phyloP scores from a whole-genome alignment of 2,797 vertebrate species.

The Urocyon cinereoargenteus region DNA sequence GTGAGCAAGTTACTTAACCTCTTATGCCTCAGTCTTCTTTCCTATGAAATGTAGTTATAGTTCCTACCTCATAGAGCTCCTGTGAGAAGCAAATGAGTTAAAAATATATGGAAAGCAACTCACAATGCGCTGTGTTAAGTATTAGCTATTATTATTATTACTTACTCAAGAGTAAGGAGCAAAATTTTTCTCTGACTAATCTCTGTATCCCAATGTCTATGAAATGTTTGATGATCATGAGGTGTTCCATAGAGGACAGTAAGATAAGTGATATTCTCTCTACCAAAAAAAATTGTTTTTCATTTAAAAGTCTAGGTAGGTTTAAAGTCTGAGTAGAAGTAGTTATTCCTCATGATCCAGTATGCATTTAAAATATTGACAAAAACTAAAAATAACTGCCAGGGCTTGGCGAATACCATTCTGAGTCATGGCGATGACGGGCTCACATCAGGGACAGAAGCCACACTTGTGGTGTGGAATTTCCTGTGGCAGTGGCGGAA shows the following conservation, averaged over 20 bases:
- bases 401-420: neutral
- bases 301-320: constrained; percentile 13
- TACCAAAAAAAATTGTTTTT: neutral
- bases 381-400: constrained; percentile 48
- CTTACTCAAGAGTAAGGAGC: neutral
- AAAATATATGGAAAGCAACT: neutral
- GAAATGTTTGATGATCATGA: constrained; percentile 18
- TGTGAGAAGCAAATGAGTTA: neutral
- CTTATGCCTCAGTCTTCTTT: constrained; percentile 20
- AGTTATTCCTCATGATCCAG: constrained; percentile 18
- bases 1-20: neutral
- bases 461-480: constrained; percentile 62
- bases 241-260: neutral
- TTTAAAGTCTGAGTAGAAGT: constrained; percentile 43
- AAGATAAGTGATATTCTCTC: neutral
- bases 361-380: constrained; percentile 22
- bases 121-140: neutral
- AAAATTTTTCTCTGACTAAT: constrained; percentile 23
- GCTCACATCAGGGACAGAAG: constrained; percentile 13
- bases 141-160: neutral
- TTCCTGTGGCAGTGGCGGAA: constrained; percentile 69
- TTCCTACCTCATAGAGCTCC: neutral
- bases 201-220: neutral
- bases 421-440: neutral
- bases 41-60: neutral